Base-by-base conservation (phyloP, 2,113 vertebrate genomes). In the Alouatta palliata region DNA sequence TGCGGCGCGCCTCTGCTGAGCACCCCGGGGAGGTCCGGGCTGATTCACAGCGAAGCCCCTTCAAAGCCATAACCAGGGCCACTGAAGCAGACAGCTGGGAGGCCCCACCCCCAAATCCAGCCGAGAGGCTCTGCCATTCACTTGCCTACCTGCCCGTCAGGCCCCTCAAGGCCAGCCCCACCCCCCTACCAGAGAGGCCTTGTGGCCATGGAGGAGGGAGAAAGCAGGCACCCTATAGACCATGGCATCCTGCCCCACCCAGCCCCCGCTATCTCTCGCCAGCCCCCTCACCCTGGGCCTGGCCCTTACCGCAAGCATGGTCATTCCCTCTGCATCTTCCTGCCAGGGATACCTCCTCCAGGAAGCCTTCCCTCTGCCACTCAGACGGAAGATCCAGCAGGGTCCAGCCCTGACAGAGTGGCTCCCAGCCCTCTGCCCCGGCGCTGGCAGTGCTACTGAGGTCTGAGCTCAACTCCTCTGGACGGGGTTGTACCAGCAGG, bases 371-470 rank as follows among this genome's bases (percentile, higher is more conserved):
- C 45, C 54, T 35, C 25, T 5, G 40, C 27, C 58, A 32, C 40
- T 66, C 56, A 47, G 68, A 27, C 19, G 6, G 61, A 61, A 61
- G 58, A 64, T 64, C 27, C 61, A 64, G 13, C 61, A 64, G 12
- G 61, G 27, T 6, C 27, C 27, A 64, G 61, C 27, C 25, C 11
- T 27, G 0, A 45, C 45, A 68, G 61, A 40, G 1, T 25, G 11
- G 6, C 83, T 27, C 61, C 35, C 47, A 30, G 30, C 30, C 10
- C n/a, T 20, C 8, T 16, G 8, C 43, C 21, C 10, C 32, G 9
- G 23, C 35, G 3, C 21, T 5, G 3, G 0, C 10, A n/a, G 19
- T 1, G 25, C 49, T 12, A 2, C 12, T 23, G 3, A 23, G 45
- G 81, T 47, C 95, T 8, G 37, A 52, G 58, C 17, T 70, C 56